Evolutionary conservation across 2,113 vertebrate genomes (phyloP).

Genomic region (Oryzias woworae): DNA sequence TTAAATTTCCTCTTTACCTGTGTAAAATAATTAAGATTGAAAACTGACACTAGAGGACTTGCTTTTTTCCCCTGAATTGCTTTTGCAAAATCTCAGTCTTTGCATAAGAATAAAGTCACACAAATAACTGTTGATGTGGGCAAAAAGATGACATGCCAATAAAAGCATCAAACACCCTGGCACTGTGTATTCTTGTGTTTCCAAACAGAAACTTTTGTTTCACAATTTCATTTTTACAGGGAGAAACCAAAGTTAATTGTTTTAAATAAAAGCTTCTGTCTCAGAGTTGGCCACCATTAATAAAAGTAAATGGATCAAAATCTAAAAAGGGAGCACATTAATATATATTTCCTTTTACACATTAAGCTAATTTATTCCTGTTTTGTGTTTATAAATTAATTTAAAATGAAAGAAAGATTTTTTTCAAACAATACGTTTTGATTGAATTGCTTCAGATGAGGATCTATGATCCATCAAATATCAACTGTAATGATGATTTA

Average conservation of each 20-base stretch:
- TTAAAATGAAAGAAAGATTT: constrained; percentile 66
- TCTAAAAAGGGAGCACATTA: constrained; percentile 54
- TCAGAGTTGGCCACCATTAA: constrained; percentile 54
- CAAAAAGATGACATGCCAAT: constrained; percentile 20
- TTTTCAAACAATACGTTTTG: constrained; percentile 28
- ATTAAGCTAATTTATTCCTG: constrained; percentile 56
- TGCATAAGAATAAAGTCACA: too few species aligned
- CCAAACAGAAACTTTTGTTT: constrained; percentile 64
- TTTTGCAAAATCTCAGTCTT: too few species aligned
- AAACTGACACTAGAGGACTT: too few species aligned
- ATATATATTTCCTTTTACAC: constrained; percentile 62
- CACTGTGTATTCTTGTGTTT: constrained; percentile 34
- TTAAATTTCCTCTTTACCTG: too few species aligned
- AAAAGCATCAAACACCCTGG: constrained; percentile 41
- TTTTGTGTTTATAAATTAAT: constrained; percentile 60
- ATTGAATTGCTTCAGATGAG: too few species aligned
- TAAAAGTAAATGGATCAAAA: constrained; percentile 60
- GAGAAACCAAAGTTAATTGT: background rate
- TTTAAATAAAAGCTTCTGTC: background rate
- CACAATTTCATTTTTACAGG: constrained; percentile 55
- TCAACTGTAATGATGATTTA: too few species aligned
- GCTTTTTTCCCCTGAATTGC: too few species aligned
- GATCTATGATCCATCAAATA: too few species aligned
- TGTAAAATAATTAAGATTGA: too few species aligned
- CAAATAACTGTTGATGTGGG: constrained; percentile 18